A percentile compares a stretch with the other conserved stretches of the same genome.
Evolutionary conservation across 2,113 vertebrate species (phyloP).

Genomic region (Chaetura pelagica): DNA sequence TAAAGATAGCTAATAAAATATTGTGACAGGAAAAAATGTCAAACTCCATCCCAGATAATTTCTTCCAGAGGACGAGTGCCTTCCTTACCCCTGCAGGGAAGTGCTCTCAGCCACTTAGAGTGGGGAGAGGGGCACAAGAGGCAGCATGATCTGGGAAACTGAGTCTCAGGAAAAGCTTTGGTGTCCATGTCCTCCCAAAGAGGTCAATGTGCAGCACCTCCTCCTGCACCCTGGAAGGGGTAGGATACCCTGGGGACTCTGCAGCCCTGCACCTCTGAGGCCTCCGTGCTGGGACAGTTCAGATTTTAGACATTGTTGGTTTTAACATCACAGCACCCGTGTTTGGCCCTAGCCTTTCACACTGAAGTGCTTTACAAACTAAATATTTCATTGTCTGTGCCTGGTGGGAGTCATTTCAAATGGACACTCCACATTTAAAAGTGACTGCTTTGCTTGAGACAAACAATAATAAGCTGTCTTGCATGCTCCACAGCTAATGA

Average conservation of each 20-base stretch:
- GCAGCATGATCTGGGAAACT: neutral
- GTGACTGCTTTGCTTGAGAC: neutral
- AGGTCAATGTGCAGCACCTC: fast-evolving
- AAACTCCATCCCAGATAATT: neutral
- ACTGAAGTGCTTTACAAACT: neutral
- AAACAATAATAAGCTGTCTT: neutral
- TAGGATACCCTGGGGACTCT: neutral
- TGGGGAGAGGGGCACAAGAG: neutral
- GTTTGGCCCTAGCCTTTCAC: neutral
- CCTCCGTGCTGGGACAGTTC: neutral
- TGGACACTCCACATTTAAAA: neutral
- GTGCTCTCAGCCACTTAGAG: neutral
- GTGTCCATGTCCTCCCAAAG: neutral
- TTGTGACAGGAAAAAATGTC: neutral
- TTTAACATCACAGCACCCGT: neutral
- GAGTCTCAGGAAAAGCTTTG: neutral
- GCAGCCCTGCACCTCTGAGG: neutral
- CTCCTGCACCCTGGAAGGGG: neutral
- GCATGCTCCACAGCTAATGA: neutral
- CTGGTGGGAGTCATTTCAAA: neutral
- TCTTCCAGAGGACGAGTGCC: neutral
- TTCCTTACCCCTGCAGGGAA: neutral
- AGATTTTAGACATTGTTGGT: neutral
- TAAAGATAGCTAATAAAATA: neutral
- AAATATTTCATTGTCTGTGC: neutral